Evolutionary conservation across 2,113 vertebrate genomes (phyloP).

Genomic region (Hydrolagus affinis): DNA sequence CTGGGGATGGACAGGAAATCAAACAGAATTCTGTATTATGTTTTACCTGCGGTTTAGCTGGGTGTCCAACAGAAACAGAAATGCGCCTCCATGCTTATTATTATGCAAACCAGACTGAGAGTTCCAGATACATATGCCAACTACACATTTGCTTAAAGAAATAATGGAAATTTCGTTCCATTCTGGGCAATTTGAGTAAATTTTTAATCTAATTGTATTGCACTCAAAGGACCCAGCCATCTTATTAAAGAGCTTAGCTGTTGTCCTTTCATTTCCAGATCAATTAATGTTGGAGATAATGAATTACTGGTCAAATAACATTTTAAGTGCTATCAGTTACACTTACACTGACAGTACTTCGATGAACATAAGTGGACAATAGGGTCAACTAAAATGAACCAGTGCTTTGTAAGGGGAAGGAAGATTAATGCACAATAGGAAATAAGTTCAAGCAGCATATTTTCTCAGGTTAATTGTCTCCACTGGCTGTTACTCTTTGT

Average conservation of each 20-base stretch:
- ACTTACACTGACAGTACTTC: not conserved
- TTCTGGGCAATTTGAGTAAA: too few species aligned
- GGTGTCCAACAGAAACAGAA: too few species aligned
- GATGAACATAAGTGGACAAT: not conserved
- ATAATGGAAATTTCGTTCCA: too few species aligned
- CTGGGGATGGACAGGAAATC: too few species aligned
- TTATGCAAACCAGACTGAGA: too few species aligned
- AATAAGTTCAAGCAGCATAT: not conserved
- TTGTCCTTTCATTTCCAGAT: not conserved
- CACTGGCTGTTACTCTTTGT: not conserved
- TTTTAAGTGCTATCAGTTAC: not conserved
- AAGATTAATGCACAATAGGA: not conserved
- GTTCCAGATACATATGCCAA: too few species aligned
- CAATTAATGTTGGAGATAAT: not conserved
- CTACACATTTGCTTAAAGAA: too few species aligned
- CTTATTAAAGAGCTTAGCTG: not conserved
- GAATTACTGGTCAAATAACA: not conserved
- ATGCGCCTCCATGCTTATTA: too few species aligned
- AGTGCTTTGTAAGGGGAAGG: not conserved
- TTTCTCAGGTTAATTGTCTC: not conserved
- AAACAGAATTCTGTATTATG: too few species aligned
- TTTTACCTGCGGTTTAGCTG: too few species aligned
- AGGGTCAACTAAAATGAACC: too few species aligned
- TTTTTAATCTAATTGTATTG: not conserved
- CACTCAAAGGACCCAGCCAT: too few species aligned